Conservation (phyloP, 2,797 vertebrate species). For the Epinephelus malabaricus region DNA sequence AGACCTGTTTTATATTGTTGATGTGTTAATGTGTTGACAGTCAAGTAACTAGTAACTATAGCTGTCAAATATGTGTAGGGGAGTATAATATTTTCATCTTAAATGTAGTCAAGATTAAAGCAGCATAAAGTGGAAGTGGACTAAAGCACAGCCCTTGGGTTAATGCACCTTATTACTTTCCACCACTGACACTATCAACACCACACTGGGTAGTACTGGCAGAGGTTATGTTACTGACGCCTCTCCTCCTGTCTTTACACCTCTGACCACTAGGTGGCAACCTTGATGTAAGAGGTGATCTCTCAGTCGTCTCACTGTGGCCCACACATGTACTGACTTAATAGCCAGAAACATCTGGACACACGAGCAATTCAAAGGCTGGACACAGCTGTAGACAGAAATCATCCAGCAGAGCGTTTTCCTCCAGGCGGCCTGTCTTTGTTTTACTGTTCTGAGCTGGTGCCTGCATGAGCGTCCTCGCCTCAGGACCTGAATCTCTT, state of each 20-base stretch:
- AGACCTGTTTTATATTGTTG: neutral
- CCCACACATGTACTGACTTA: slow-evolving; percentile 46
- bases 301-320: slow-evolving; percentile 9
- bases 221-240: neutral
- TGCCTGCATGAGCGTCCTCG: slow-evolving; percentile 39
- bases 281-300: slow-evolving; percentile 20
- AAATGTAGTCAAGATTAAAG: neutral
- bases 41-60: neutral
- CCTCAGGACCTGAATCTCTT: slow-evolving; percentile 54
- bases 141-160: neutral
- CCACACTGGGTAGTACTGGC: neutral
- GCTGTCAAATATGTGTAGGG: neutral
- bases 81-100: neutral
- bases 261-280: slow-evolving; percentile 68
- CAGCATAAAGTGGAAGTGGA: neutral
- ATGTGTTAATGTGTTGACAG: neutral
- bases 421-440: slow-evolving; percentile 59
- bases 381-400: slow-evolving; percentile 72
- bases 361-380: slow-evolving; percentile 63
- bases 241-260: neutral
- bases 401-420: slow-evolving; percentile 60
- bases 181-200: neutral
- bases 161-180: neutral
- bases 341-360: slow-evolving; percentile 74
- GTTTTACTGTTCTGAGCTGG: slow-evolving; percentile 55